phyloP scores from a whole-genome alignment of 2,797 vertebrate species.

The Remorina albescens region DNA sequence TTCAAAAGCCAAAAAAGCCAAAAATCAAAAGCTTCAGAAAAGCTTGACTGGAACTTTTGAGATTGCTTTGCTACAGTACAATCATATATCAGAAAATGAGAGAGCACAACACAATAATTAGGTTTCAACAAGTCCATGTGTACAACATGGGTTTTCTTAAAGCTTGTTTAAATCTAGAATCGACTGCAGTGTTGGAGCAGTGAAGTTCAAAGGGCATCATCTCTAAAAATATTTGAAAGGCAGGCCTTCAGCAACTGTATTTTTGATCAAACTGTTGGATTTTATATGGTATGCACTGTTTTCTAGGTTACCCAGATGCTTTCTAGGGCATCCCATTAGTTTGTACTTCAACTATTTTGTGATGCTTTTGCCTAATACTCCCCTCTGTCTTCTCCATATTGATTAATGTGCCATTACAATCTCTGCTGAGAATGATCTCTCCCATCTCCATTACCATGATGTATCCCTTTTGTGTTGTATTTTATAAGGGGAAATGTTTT shows the following conservation, averaged over 20 bases:
- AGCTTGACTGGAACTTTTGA: too few relatives aligned
- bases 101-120: too few relatives aligned
- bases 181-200: too few relatives aligned
- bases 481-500: neutral
- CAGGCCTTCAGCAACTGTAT: neutral
- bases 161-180: too few relatives aligned
- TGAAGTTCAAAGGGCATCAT: neutral
- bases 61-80: neutral
- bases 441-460: constrained; percentile 10
- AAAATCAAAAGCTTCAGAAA: neutral
- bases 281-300: constrained; percentile 32
- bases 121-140: neutral
- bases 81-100: too few relatives aligned
- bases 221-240: neutral
- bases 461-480: neutral
- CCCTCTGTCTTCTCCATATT: constrained; percentile 1
- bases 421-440: neutral
- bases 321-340: constrained; percentile 29
- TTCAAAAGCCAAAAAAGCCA: too few relatives aligned
- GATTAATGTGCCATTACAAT: constrained; percentile 12
- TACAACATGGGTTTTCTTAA: too few relatives aligned
- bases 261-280: neutral
- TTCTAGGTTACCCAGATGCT: constrained; percentile 46
- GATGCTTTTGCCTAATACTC: constrained; percentile 4
- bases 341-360: constrained; percentile 3